phyloP scores from a whole-genome alignment of 1,140 invertebrate genomes.

The Macrobrachium rosenbergii region DNA sequence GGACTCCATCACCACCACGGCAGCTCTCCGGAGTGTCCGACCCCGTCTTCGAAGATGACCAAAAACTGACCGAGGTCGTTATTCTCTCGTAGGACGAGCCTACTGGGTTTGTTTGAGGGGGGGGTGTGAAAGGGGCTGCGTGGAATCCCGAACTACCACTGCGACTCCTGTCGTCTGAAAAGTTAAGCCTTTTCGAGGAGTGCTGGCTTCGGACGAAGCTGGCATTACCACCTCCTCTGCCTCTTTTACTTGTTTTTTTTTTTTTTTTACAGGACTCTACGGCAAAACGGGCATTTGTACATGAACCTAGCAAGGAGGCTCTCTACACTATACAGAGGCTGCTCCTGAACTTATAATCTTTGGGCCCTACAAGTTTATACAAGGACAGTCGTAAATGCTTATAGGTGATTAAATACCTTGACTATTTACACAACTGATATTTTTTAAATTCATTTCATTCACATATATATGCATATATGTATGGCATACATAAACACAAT shows the following conservation, averaged over 20 bases:
- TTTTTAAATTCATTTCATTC: neutral
- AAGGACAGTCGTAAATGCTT: constrained; percentile 63
- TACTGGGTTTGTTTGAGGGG: too few species aligned
- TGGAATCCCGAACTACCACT: too few species aligned
- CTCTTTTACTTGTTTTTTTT: too few species aligned
- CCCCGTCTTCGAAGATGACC: too few species aligned
- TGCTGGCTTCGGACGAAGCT: neutral
- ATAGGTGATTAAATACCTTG: constrained; percentile 61
- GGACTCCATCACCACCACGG: too few species aligned
- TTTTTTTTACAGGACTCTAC: constrained; percentile 46
- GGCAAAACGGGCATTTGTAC: constrained; percentile 58
- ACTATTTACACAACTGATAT: constrained; percentile 59
- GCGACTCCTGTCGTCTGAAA: too few species aligned
- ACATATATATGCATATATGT: neutral
- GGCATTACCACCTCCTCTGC: neutral
- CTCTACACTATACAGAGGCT: constrained; percentile 32
- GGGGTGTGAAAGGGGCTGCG: too few species aligned
- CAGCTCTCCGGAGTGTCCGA: too few species aligned
- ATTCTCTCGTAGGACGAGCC: too few species aligned
- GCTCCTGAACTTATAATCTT: constrained; percentile 35
- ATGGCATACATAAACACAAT: neutral
- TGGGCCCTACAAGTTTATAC: constrained; percentile 63
- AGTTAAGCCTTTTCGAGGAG: too few species aligned
- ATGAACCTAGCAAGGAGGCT: constrained; percentile 50
- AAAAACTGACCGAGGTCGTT: too few species aligned